Conservation (phyloP, 2,797 vertebrate genomes). For the Acestrorhynchus altus region DNA sequence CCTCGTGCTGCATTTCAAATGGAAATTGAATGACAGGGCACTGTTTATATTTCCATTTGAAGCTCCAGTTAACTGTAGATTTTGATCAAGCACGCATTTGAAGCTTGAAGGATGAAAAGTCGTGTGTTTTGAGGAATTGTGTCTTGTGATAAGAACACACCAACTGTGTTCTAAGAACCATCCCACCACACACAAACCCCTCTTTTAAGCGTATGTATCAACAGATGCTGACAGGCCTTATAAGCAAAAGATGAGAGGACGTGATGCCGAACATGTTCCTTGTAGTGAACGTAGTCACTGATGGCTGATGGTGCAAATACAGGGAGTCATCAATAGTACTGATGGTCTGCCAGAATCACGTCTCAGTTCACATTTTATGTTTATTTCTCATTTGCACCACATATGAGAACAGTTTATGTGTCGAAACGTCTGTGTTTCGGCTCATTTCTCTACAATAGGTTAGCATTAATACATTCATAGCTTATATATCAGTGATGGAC, state of each 20-base stretch:
- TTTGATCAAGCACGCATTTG: constrained; percentile 49
- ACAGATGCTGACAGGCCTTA: constrained; percentile 12
- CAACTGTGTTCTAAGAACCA: constrained; percentile 26
- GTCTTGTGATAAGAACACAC: constrained; percentile 35
- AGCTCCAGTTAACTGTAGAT: constrained; percentile 55
- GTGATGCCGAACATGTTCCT: not conserved
- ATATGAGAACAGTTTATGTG: no score
- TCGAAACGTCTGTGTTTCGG: no score
- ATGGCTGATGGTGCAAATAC: not conserved
- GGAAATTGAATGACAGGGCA: constrained; percentile 52
- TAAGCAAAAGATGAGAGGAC: not conserved
- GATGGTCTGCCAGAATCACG: not conserved
- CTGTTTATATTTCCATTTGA: constrained; percentile 56
- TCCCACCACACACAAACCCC: not conserved
- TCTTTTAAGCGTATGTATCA: constrained; percentile 18
- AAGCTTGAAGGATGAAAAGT: constrained; percentile 53
- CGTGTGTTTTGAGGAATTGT: constrained; percentile 37
- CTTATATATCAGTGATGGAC: no score
- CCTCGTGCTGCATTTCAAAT: constrained; percentile 45
- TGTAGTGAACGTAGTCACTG: not conserved
- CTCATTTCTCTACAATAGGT: no score
- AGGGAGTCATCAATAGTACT: not conserved
- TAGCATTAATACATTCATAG: no score
- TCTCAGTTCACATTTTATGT: no score
- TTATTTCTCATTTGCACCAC: no score